These are phyloP conservation scores for Plectrocnemia conspersa DNA, from an alignment of 1,140 invertebrate species.

Conservation along the genomic window DNA sequence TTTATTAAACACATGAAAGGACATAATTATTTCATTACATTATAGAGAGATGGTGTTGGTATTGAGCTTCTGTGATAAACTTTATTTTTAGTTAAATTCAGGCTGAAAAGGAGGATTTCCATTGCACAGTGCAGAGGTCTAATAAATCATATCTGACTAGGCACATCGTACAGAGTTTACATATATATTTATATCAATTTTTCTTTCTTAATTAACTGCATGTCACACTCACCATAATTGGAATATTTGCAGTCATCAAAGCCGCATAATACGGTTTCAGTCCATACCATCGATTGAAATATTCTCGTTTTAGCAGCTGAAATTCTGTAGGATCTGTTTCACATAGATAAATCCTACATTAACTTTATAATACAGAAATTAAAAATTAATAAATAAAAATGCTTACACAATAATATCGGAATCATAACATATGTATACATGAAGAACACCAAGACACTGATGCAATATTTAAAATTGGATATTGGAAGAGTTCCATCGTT, in stretches of 20 bases:
- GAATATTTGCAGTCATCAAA: conserved; percentile 57
- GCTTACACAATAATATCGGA: conserved; percentile 55
- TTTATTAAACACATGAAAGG: neutral
- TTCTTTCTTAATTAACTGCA: conserved; percentile 6
- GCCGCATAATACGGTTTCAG: conserved; percentile 70
- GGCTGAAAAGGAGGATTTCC: no score
- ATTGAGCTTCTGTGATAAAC: no score
- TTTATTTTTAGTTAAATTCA: no score
- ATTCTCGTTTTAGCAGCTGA: conserved; percentile 63
- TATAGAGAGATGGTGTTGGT: no score
- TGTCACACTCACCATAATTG: conserved; percentile 46
- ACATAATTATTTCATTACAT: neutral
- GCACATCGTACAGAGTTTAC: no score
- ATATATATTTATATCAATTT: no score
- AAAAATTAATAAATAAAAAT: neutral
- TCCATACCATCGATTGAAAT: conserved; percentile 76
- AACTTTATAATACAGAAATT: neutral
- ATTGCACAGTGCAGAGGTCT: no score
- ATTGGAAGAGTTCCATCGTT: conserved; percentile 51
- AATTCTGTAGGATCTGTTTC: conserved; percentile 65
- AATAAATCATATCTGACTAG: no score
- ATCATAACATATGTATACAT: conserved; percentile 61
- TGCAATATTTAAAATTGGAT: conserved; percentile 56
- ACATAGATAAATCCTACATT: neutral
- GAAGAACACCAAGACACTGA: conserved; percentile 56